Base-by-base conservation (phyloP, 2,797 vertebrate species). In the Phoeniculus purpureus region DNA sequence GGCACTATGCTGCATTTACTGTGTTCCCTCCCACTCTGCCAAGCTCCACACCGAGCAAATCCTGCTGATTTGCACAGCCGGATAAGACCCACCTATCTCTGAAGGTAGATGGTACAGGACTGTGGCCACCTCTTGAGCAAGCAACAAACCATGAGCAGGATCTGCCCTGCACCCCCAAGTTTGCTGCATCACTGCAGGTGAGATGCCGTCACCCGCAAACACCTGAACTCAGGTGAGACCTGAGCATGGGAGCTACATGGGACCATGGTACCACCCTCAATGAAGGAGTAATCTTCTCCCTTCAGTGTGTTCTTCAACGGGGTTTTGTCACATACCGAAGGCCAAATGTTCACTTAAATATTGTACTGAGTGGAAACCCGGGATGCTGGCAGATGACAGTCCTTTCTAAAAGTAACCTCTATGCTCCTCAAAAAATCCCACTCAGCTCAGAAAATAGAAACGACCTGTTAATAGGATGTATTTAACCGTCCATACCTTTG, bases 371-470 rank as follows among this genome's bases (percentile, higher is more conserved):
- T 91, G 89, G 82, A 94, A 95, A 84, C 25, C 22, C 77, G 83
- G 91, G 60, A 91, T 64, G 59, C 8, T 2, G 5, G 80, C 89
- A 96, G 70, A 32, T 43, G 55, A 81, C 62, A 75, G 67, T 73
- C 31, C 20, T 90, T 84, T 93, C 83, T 82, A 82, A 75, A 94
- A 72, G 90, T 51, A 92, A 93, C 40, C 26, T 94, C 78, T 59
- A 85, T 3, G 0, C 77, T 87, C 68, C 73, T 95, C 55, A 72
- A 66, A 40, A 65, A 87, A 93, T 92, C 90, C 92, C 92, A 78
- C 60, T 85, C 78, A 52, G 75, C 90, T 93, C 85, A 71, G 70
- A 67, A 65, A 68, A 52, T 11, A 90, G 68, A 85, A 92, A 93
- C 10, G 17, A 27, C 34, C 76, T 66, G 22, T 75, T 94, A 93